Conservation (phyloP, 2,888 invertebrate species). For the Pyrochroa serraticornis region DNA sequence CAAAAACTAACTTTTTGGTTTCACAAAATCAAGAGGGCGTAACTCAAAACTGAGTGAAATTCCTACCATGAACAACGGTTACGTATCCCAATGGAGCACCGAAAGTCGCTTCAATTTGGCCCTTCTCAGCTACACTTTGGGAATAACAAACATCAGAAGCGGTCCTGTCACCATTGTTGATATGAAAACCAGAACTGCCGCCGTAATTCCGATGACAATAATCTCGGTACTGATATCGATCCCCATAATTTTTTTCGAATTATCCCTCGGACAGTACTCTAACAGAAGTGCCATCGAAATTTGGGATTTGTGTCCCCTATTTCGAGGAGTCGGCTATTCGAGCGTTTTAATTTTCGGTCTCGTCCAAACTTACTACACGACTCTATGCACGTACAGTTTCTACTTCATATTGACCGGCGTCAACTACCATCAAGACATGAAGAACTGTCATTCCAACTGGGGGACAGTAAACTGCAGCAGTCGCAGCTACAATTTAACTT, state of each 20-base stretch:
- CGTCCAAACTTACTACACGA: slow-evolving; percentile 13
- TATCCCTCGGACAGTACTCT: slow-evolving; percentile 29
- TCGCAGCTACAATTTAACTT: no score
- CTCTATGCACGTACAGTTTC: slow-evolving; percentile 16
- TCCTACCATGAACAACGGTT: no score
- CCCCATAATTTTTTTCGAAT: slow-evolving; percentile 27
- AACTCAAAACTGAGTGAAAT: no score
- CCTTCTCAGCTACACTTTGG: slow-evolving; percentile 6
- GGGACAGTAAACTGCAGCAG: slow-evolving; percentile 25
- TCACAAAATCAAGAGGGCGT: no score
- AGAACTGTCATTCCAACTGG: slow-evolving; percentile 25
- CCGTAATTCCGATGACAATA: slow-evolving; percentile 2
- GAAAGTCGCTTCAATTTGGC: slow-evolving; percentile 5
- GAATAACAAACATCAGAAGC: background rate
- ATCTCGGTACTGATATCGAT: slow-evolving; percentile 7
- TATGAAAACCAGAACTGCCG: slow-evolving; percentile 1
- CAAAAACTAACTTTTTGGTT: no score
- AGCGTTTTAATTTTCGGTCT: slow-evolving; percentile 11
- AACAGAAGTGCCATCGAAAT: slow-evolving; percentile 15
- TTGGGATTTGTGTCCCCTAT: slow-evolving; percentile 29
- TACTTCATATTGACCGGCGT: slow-evolving; percentile 13
- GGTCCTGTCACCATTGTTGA: background rate
- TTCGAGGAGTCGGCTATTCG: slow-evolving; percentile 23
- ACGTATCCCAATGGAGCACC: slow-evolving; percentile 5
- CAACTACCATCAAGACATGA: slow-evolving; percentile 14